These are phyloP conservation scores for Arge pagana DNA, from an alignment of 2,888 invertebrate genomes.

Conservation along the genomic window DNA sequence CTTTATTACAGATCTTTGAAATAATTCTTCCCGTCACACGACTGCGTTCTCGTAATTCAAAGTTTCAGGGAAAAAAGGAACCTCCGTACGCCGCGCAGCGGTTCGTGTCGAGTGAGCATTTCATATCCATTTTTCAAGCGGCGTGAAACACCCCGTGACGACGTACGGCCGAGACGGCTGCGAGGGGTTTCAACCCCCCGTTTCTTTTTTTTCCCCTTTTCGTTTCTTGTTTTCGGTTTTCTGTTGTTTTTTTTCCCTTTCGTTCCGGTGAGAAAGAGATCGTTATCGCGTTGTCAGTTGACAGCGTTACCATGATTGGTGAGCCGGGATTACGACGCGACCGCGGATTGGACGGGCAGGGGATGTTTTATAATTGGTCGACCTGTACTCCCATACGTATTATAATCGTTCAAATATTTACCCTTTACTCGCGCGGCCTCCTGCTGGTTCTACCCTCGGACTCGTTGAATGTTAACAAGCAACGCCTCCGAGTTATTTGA, in stretches of 20 bases:
- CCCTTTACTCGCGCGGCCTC: conserved; percentile 29
- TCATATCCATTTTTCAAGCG: too few species aligned
- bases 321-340: conserved; percentile 26
- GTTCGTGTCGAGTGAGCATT: too few species aligned
- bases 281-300: conserved; percentile 35
- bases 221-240: too few species aligned
- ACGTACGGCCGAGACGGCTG: too few species aligned
- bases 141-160: too few species aligned
- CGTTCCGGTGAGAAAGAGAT: too few species aligned
- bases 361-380: conserved; percentile 37
- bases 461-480: conserved; percentile 31
- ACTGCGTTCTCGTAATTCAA: too few species aligned
- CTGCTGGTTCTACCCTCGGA: conserved; percentile 27
- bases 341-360: conserved; percentile 32
- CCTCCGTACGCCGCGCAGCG: too few species aligned
- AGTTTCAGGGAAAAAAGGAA: too few species aligned
- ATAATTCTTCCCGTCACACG: too few species aligned
- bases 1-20: too few species aligned
- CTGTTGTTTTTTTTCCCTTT: too few species aligned
- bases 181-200: conserved; percentile 6
- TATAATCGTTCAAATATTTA: conserved; percentile 2
- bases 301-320: conserved; percentile 37
- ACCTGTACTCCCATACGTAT: conserved; percentile 20
- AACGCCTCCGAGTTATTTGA: conserved; percentile 26
- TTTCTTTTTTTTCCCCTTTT: conserved; percentile 4